Percentiles rank a stretch among this genome's conserved stretches.
phyloP scores from a whole-genome alignment of 2,888 invertebrate species.

The Eugnorisma glareosa region DNA sequence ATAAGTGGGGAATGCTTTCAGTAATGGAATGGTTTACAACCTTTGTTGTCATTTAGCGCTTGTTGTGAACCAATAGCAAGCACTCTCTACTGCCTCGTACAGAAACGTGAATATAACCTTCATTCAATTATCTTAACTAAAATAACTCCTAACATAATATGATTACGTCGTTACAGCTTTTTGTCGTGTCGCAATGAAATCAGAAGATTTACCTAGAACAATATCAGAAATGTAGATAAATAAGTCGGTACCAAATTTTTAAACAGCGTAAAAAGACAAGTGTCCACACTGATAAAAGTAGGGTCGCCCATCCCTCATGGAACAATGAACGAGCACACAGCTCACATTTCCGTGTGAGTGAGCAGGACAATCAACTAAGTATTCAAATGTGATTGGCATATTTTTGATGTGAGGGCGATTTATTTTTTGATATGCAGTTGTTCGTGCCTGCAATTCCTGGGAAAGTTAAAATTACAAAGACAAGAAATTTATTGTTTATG shows the following conservation, averaged over 20 bases:
- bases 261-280: accelerated
- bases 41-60: neutral
- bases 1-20: neutral
- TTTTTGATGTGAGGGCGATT: neutral
- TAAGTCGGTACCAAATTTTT: neutral
- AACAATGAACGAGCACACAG: too few relatives aligned
- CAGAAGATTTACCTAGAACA: slow-evolving; percentile 8
- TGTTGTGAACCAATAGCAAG: neutral
- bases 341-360: neutral
- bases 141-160: slow-evolving; percentile 62
- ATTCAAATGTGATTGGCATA: neutral
- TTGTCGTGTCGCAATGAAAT: neutral
- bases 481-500: neutral
- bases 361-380: neutral
- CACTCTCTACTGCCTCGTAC: neutral
- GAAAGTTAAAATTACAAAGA: neutral
- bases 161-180: slow-evolving; percentile 54
- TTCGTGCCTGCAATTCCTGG: too few relatives aligned
- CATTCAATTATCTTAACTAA: slow-evolving; percentile 61
- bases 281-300: neutral
- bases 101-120: slow-evolving; percentile 30
- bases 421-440: neutral
- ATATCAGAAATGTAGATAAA: neutral
- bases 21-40: neutral
- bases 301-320: neutral